Base-by-base conservation (phyloP, 2,113 vertebrate genomes). In the Castor canadensis region DNA sequence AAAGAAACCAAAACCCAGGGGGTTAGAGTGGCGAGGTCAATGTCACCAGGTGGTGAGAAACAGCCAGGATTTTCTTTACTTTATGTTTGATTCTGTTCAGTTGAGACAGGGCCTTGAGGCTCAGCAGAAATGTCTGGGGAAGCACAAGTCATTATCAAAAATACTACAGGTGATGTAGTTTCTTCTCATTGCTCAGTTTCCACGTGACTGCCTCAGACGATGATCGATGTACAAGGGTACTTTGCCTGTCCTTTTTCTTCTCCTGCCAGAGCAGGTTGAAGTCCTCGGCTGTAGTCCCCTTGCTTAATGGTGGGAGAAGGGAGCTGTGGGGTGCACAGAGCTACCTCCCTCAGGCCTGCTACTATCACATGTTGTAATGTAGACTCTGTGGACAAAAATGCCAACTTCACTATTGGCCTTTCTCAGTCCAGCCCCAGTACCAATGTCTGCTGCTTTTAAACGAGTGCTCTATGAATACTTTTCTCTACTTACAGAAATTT, bases 401-500 rank as follows among this genome's bases (percentile, higher is more conserved):
- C 1, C 1, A 9, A 15, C 12, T 3, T 0, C 6, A 1, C 9
- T 2, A 0, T 11, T 0, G 1, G 7, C 17, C 16, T 12, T 67
- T 24, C 16, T 1, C 1, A 0, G 1, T 2, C 71, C 1, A 19
- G 85, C 30, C 24, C 43, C 38, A 0, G 5, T 3, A 0, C 24
- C 7, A 1, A 2, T 0, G 13, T 26, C 58, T 2, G 0, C 2
- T 12, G 9, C 40, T 35, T 43, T 32, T 1, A 4, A 19, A 38
- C 3, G 24, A 22, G 9, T 2, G 38, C 32, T 2, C 24, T 12
- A 20, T 1, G 1, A 20, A 10, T 32, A 56, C 4, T 56, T 93
- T 87, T 88, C 28, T 98, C 69, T 95, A 0, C 71, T 60, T 98
- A 8, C 38, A 99, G 99, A 99, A 99, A 96, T 99, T 99, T 83